Base-by-base conservation (phyloP, 2,888 invertebrate species). In the Ligdia adustata region DNA sequence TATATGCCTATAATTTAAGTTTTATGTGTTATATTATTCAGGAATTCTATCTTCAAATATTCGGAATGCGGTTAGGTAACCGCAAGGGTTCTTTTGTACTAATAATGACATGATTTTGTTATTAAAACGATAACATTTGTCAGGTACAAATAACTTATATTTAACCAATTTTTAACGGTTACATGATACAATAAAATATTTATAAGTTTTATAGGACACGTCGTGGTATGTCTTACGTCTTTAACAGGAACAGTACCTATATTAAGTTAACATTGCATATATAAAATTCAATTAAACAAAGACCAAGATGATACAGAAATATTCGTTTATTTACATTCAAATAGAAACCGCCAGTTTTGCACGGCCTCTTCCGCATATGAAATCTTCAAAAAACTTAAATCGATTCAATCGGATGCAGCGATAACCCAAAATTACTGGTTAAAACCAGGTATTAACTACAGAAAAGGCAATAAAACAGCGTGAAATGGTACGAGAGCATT, bases 401-500 rank as follows among this genome's bases (percentile, higher is more conserved):
- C 75, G 75, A 78, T 81, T 81, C 83, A 86, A 87, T 86, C 84
- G 79, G 54, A 79, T 67, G 66, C 74, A 72, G 78, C 80, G 86
- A 86, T 88, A 90, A 82, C 84, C 81, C 73, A 40, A 87, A 85
- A 89, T 89, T 86, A 86, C 85, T 69, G 75, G 67, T 76, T 76
- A 65, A 79, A 85, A 78, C 81, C 82, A 62, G 65, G 70, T 75
- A 87, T 88, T 86, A 87, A 76, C 79, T 75, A 68, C 75, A 83
- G 79, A 84, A 80, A 87, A 82, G 80, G 87, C 81, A 79, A 89
- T 88, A 89, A 89, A 89, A 75, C 79, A 79, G 82, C 86, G 85
- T 88, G 87, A 89, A 89, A 88, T 85, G 81, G 76, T 87, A 83
- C 68, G 75, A 87, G 85, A 87, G 85, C 73, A 83, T 87, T 88